Conservation (phyloP, 2,113 vertebrate species). For the Ibidorhyncha struthersii region DNA sequence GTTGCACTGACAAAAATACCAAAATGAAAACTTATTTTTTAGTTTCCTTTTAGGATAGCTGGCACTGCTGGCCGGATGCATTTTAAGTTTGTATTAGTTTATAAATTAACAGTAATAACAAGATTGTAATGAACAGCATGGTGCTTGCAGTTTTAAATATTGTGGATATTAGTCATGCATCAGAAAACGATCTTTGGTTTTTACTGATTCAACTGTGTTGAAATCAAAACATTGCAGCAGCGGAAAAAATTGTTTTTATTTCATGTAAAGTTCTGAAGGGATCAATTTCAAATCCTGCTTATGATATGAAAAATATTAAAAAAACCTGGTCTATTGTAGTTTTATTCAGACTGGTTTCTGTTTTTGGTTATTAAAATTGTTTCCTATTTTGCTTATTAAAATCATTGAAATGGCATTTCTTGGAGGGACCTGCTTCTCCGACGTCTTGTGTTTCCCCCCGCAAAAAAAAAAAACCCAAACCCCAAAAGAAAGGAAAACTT, state of each 20-base stretch:
- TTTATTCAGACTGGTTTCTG: conserved; percentile 99
- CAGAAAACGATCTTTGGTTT: conserved; percentile 91
- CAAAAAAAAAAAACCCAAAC: not conserved
- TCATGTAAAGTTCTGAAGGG: conserved; percentile 94
- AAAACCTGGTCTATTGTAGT: conserved; percentile 97
- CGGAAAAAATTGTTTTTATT: conserved; percentile 93
- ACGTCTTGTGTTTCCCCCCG: conserved; percentile 16
- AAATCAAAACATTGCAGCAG: conserved; percentile 96
- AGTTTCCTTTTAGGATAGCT: conserved; percentile 93
- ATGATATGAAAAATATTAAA: conserved; percentile 96
- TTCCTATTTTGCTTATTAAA: conserved; percentile 99
- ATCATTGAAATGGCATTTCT: conserved; percentile 95
- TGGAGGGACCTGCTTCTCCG: conserved; percentile 72
- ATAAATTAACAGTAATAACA: conserved; percentile 98
- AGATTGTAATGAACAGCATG: conserved; percentile 98
- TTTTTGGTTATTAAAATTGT: conserved; percentile 98
- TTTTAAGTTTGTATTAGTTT: conserved; percentile 96
- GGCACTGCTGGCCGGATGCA: conserved; percentile 99
- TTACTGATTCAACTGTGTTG: conserved; percentile 99
- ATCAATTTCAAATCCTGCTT: conserved; percentile 99
- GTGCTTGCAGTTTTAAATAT: conserved; percentile 99
- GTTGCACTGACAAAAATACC: conserved; percentile 92
- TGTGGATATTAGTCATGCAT: conserved; percentile 96
- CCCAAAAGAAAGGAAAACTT: not conserved
- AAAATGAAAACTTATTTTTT: conserved; percentile 93